phyloP scores from a whole-genome alignment of 2,797 vertebrate genomes.

The Sarcoramphus papa region DNA sequence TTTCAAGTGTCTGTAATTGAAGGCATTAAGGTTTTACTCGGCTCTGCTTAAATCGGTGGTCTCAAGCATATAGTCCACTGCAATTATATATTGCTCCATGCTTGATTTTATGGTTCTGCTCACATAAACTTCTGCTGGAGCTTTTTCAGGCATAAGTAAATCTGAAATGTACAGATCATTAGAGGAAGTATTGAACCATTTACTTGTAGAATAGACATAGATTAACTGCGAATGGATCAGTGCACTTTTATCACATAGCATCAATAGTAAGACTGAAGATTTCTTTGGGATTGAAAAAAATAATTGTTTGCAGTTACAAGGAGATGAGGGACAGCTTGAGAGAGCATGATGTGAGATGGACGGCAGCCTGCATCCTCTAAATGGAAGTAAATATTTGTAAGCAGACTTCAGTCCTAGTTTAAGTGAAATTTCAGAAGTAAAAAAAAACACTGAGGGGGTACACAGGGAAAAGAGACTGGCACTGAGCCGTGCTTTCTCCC shows the following conservation, averaged over 20 bases:
- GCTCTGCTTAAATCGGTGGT: background rate
- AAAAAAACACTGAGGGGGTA: background rate
- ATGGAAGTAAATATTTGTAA: background rate
- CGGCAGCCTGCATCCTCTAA: background rate
- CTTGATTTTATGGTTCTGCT: conserved; percentile 41
- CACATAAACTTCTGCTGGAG: conserved; percentile 37
- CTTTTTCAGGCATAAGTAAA: conserved; percentile 60
- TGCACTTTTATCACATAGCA: background rate
- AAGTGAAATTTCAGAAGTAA: background rate
- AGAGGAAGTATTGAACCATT: conserved; percentile 61
- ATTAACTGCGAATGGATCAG: conserved; percentile 46
- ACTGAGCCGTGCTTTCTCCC: background rate
- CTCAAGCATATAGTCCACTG: background rate
- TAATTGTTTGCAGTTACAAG: background rate
- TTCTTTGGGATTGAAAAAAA: background rate
- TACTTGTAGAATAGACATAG: conserved; percentile 50
- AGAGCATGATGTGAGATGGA: background rate
- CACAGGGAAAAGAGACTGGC: background rate
- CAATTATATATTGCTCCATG: conserved; percentile 51
- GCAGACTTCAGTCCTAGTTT: background rate
- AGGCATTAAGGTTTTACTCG: background rate
- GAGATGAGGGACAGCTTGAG: background rate
- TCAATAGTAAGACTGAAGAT: background rate
- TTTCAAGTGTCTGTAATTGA: background rate
- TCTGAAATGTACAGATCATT: conserved; percentile 57